Evolutionary conservation across 1,140 invertebrate genomes (phyloP).

Genomic region (Hylyphantes graminicola): DNA sequence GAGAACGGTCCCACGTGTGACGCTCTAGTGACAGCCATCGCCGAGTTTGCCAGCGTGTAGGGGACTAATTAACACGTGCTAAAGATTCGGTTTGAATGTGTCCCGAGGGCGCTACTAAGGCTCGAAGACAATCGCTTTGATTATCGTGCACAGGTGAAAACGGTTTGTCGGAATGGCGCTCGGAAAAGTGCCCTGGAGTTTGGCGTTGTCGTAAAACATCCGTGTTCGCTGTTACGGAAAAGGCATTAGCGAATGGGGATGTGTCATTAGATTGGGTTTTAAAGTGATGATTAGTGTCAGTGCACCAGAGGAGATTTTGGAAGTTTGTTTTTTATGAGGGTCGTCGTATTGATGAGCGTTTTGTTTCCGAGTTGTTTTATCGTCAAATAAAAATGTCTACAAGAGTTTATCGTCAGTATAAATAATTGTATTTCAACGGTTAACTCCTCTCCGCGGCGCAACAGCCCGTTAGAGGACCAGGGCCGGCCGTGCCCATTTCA

Average conservation of each 20-base stretch:
- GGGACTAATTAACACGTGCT: constrained; percentile 56
- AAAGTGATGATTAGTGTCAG: neutral
- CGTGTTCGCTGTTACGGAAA: neutral
- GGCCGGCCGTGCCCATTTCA: too few species aligned
- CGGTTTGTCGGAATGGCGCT: too few species aligned
- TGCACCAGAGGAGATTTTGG: neutral
- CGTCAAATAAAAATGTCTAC: too few species aligned
- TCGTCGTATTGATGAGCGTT: neutral
- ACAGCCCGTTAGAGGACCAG: too few species aligned
- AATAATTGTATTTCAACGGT: too few species aligned
- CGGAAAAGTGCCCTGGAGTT: neutral
- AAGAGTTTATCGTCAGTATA: too few species aligned
- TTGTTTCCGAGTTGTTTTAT: too few species aligned
- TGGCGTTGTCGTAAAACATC: neutral
- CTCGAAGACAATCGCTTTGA: constrained; percentile 40
- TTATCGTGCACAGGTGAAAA: constrained; percentile 34
- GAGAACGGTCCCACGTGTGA: constrained; percentile 20
- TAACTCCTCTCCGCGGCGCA: too few species aligned
- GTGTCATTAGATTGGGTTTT: neutral
- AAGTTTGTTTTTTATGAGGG: neutral
- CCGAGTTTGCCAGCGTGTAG: constrained; percentile 30
- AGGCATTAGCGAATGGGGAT: neutral
- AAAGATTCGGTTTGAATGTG: constrained; percentile 33
- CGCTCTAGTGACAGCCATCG: constrained; percentile 34
- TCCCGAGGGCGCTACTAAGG: constrained; percentile 14